Evolutionary conservation across 2,113 vertebrate species (phyloP), one percentile per base, ranked within the genome.

Genomic region (Mandrillus leucophaeus): DNA sequence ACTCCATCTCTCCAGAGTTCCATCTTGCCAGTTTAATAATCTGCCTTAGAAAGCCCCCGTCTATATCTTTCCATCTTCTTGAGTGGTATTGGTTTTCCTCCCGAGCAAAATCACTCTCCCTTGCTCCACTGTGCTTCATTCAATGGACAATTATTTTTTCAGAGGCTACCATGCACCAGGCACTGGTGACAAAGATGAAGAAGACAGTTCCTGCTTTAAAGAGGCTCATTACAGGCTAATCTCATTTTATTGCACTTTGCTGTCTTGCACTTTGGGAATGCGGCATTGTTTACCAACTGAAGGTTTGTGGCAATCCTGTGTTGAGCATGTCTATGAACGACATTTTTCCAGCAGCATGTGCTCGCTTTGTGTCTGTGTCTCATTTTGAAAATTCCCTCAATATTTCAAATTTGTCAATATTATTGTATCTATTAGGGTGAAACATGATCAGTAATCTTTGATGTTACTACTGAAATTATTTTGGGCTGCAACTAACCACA

Each of bases 11-110:
- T 88, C 66, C 45, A 68, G 68, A 93, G 72, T 94, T 93, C 66
- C 52, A 73, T 86, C 78, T 93, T 82, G 61, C 78, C 7, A 89
- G 52, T 79, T 97, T 94, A 91, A 97, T 91, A 81, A 94, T 64
- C 35, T 93, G 64, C 72, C 38, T 79, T 78, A 82, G 35, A 72
- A 93, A 97, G 92, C 90, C 30, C 92, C 64, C 35, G 7, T 81
- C 50, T 93, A 2, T 30, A 95, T 66, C 57, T 75, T 93, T 93
- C 72, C 3, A 7, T 94, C 64, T 81, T 90, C 66, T 43, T 93
- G 72, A 90, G 61, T 64, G 18, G 35, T 50, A 17, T 82, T 38
- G 90, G 78, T 91, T 59, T 89, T 96, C 72, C 52, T 84, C 32
- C 76, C 16, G 55, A 85, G 45, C 38, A 94, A 96, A 95, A 85